phyloP scores from a whole-genome alignment of 2,888 invertebrate genomes.

The Eudemis profundana region DNA sequence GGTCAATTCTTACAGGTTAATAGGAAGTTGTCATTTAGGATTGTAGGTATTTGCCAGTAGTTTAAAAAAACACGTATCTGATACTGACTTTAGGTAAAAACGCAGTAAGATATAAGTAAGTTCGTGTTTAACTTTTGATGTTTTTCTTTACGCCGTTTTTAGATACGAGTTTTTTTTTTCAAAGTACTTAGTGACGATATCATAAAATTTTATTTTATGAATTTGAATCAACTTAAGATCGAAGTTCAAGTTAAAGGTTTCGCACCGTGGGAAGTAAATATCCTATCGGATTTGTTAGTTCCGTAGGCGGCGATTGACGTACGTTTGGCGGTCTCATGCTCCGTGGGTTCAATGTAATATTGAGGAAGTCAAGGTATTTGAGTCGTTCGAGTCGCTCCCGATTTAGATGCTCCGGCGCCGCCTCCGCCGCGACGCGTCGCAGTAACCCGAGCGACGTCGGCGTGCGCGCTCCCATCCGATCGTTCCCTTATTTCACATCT shows the following conservation, averaged over 20 bases:
- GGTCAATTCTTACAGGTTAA: constrained; percentile 14
- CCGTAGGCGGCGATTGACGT: constrained; percentile 82
- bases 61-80: too few species aligned
- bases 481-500: constrained; percentile 61
- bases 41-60: too few species aligned
- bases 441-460: constrained; percentile 82
- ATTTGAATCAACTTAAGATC: constrained; percentile 5
- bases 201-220: neutral
- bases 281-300: constrained; percentile 54
- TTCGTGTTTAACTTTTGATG: too few species aligned
- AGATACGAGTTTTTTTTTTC: too few species aligned
- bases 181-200: neutral
- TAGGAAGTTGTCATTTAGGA: neutral
- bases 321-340: constrained; percentile 78
- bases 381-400: constrained; percentile 84
- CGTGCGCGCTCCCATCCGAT: constrained; percentile 75
- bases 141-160: too few species aligned
- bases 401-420: constrained; percentile 84
- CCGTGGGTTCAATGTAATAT: constrained; percentile 84
- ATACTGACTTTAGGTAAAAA: too few species aligned
- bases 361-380: constrained; percentile 86
- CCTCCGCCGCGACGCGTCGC: constrained; percentile 79
- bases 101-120: too few species aligned
- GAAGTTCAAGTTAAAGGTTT: constrained; percentile 45
- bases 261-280: constrained; percentile 53